A percentile compares a stretch with the other conserved stretches of the same genome.
phyloP scores from a whole-genome alignment of 1,140 invertebrate species.

The Saccostrea cuccullata region DNA sequence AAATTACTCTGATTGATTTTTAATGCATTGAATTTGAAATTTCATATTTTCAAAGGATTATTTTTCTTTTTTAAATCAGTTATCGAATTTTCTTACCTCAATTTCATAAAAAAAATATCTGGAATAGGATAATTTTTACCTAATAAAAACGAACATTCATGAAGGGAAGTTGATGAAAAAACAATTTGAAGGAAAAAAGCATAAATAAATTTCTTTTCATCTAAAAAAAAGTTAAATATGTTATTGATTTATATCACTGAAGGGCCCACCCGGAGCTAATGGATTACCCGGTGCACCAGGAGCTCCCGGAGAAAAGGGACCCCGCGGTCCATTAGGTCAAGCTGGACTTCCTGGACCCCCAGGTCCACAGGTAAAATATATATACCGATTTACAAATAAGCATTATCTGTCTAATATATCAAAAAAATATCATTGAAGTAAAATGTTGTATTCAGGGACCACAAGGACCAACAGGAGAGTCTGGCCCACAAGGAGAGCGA shows the following conservation, averaged over 20 bases:
- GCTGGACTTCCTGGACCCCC: conserved; percentile 64
- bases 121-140: too few relatives aligned
- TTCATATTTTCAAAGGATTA: too few relatives aligned
- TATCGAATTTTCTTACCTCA: too few relatives aligned
- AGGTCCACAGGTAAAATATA: conserved; percentile 62
- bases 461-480: conserved; percentile 61
- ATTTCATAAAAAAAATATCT: too few relatives aligned
- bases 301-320: conserved; percentile 66
- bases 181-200: too few relatives aligned
- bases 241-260: not conserved
- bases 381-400: not conserved
- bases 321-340: conserved; percentile 63
- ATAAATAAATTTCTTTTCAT: too few relatives aligned
- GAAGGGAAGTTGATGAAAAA: too few relatives aligned
- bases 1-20: too few relatives aligned
- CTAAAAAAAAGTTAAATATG: not conserved
- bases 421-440: not conserved
- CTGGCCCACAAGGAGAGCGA: conserved; percentile 66
- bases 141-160: too few relatives aligned
- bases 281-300: conserved; percentile 67
- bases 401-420: too few relatives aligned
- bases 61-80: too few relatives aligned
- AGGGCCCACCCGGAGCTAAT: conserved; percentile 69
- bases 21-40: too few relatives aligned
- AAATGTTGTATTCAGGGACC: conserved; percentile 61